Evolutionary conservation across 2,888 invertebrate genomes (phyloP).

Genomic region (Digitonthophagus gazella): DNA sequence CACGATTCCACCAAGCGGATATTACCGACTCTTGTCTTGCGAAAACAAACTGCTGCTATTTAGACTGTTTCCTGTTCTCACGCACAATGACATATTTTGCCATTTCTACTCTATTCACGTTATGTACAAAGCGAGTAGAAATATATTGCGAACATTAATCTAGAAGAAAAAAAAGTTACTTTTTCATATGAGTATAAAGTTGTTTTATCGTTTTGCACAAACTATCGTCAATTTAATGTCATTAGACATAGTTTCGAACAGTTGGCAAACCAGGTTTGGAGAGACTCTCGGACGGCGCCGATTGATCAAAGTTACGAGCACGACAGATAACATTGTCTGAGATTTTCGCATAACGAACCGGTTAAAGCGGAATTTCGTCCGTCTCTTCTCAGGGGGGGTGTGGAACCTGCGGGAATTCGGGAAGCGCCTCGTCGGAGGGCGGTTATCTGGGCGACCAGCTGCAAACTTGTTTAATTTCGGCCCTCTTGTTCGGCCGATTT

Average conservation of each 20-base stretch:
- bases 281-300: neutral
- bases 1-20: neutral
- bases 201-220: no score
- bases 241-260: neutral
- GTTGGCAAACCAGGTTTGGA: neutral
- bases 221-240: neutral
- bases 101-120: neutral
- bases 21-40: constrained; percentile 8
- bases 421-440: constrained; percentile 31
- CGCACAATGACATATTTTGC: neutral
- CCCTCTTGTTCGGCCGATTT: constrained; percentile 37
- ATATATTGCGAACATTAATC: no score
- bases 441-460: constrained; percentile 32
- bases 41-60: constrained; percentile 8
- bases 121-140: no score
- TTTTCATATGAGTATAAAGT: no score
- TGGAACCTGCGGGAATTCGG: constrained; percentile 31
- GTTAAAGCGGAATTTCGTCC: constrained; percentile 8
- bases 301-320: neutral
- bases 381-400: constrained; percentile 23
- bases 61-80: neutral
- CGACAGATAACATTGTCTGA: constrained; percentile 16
- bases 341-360: constrained; percentile 14
- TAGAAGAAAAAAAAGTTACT: no score
- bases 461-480: constrained; percentile 38